Conservation (phyloP, 1,140 invertebrate genomes). For the Zaprionus taronus region DNA sequence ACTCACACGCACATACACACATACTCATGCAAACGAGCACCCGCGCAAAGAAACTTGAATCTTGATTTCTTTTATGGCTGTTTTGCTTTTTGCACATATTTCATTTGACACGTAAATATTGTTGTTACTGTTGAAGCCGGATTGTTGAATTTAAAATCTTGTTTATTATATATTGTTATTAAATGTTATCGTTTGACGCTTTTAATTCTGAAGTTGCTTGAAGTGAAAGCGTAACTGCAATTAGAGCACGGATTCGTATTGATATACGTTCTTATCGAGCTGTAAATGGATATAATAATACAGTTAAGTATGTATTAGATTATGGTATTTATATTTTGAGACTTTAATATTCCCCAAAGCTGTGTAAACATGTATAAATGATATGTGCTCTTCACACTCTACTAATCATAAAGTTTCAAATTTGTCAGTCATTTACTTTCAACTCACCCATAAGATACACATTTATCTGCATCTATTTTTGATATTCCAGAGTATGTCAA, state of each 20-base stretch:
- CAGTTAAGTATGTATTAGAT: background rate
- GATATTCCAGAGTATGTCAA: background rate
- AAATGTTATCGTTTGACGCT: constrained; percentile 2
- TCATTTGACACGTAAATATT: constrained; percentile 27
- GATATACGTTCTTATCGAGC: background rate
- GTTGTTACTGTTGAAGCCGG: background rate
- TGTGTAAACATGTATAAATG: no score
- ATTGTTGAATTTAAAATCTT: constrained; percentile 12
- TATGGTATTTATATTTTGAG: background rate
- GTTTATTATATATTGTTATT: constrained; percentile 20
- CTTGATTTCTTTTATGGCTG: constrained; percentile 41
- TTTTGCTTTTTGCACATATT: constrained; percentile 44
- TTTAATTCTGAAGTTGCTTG: background rate
- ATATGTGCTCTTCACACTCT: no score
- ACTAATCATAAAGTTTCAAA: no score
- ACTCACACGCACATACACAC: constrained; percentile 29
- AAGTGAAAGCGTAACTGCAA: constrained; percentile 15
- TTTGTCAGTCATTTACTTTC: constrained; percentile 1
- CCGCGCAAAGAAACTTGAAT: constrained; percentile 22
- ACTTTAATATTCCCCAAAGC: background rate
- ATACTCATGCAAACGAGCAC: constrained; percentile 21
- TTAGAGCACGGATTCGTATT: background rate
- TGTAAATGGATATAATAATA: background rate
- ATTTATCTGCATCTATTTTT: background rate
- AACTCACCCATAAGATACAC: background rate